These are phyloP conservation scores for Sitta carolinensis DNA, from an alignment of 2,797 vertebrate genomes.

Conservation along the genomic window DNA sequence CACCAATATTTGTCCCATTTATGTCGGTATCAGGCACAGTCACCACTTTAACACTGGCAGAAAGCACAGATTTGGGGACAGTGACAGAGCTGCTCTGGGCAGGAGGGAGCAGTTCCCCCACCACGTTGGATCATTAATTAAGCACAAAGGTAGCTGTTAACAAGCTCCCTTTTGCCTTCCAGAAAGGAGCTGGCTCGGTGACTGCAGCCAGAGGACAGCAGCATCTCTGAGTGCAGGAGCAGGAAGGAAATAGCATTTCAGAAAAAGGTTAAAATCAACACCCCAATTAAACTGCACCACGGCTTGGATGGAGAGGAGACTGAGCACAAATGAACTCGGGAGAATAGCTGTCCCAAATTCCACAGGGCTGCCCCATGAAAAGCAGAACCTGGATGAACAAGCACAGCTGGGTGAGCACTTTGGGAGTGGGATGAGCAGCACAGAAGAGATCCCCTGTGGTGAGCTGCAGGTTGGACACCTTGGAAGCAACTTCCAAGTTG, in stretches of 20 bases:
- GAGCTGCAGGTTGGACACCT: background rate
- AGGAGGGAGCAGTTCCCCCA: background rate
- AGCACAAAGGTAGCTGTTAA: background rate
- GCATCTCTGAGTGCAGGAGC: fast-evolving
- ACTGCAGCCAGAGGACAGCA: background rate
- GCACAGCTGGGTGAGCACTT: fast-evolving
- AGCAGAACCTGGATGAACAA: background rate
- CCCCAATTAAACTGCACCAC: background rate
- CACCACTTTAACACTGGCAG: background rate
- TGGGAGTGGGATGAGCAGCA: background rate
- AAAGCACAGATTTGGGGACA: background rate
- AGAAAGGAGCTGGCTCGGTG: background rate
- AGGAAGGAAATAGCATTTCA: background rate
- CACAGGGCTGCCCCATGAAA: background rate
- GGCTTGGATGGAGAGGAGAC: fast-evolving
- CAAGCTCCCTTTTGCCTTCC: background rate
- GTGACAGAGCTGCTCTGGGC: background rate
- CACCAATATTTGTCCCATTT: background rate
- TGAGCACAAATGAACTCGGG: background rate
- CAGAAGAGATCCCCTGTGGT: background rate
- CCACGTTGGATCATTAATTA: background rate
- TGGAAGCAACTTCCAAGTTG: background rate
- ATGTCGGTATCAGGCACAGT: background rate
- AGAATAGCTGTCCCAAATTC: fast-evolving
- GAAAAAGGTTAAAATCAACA: background rate